Conservation (phyloP, 2,888 invertebrate species). For the Pandemis cinnamomeana region DNA sequence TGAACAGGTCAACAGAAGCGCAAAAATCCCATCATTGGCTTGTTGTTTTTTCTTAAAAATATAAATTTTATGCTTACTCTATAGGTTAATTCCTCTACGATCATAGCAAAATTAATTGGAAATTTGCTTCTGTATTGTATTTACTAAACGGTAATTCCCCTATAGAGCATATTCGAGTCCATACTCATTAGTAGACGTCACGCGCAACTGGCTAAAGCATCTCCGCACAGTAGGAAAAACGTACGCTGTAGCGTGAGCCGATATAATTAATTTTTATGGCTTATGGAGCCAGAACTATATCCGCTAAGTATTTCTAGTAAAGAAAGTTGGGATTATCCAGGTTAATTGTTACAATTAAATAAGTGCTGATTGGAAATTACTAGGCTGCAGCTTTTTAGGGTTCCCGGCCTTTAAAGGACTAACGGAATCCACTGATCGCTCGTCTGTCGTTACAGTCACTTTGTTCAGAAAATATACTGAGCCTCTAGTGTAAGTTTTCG, state of each 20-base stretch:
- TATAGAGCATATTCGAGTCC: constrained; percentile 17
- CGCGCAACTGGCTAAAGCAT: constrained; percentile 38
- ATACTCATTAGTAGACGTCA: constrained; percentile 35
- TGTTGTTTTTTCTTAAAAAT: no score
- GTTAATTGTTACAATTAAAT: constrained; percentile 29
- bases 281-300: constrained; percentile 8
- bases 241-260: constrained; percentile 27
- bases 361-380: constrained; percentile 11
- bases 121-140: background rate
- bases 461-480: no score
- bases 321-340: constrained; percentile 23
- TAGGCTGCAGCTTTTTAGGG: background rate
- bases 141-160: background rate
- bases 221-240: constrained; percentile 30
- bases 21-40: no score
- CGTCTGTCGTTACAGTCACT: no score
- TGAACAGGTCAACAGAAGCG: no score
- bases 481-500: no score
- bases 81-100: no score
- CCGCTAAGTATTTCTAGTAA: constrained; percentile 8
- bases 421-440: no score
- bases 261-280: constrained; percentile 33
- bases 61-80: no score
- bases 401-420: no score
- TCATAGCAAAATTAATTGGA: background rate